Evolutionary conservation across 2,888 invertebrate species (phyloP), one percentile per base, ranked within the genome.

Genomic region (Hylaea fasciaria): DNA sequence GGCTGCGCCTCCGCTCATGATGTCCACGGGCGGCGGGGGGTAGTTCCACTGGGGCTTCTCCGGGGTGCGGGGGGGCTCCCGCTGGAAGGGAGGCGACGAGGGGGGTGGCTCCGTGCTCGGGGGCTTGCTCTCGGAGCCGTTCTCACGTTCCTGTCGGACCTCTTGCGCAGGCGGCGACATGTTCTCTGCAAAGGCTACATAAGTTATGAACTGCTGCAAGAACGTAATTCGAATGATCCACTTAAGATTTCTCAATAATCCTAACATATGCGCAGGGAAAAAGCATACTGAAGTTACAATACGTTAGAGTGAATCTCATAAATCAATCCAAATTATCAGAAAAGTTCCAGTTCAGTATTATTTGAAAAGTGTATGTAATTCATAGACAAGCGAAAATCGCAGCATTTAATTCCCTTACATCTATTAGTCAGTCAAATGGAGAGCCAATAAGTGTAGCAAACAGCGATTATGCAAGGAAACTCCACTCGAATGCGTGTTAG

Each of bases 1-100:
- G 44, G 97, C 97, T 48, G 96, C 95, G 40, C 96, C 96, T 55
- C 95, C 95, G 77, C 96, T 95, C 94, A 97, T 96, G 85, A 97
- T 94, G 89, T 97, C 97, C 16, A 92, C 90, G 14, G 93, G 91
- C 41, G 92, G 91, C 46, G 92, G 91, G 14, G 92, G 91, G 73
- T 92, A 91, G 85, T 87, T 91, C 87, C 94, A 94, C 59, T 94
- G 94, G 13, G 91, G 86, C 80, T 92, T 89, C 71, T 91, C 90
- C 0, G 91, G 90, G 28, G 91, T 91, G 67, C 91, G 88, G 10
- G 89, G 89, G 50, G 87, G 90, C 54, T 91, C 91, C 37, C 91
- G 80, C 71, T 88, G 85, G 83, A 89, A 91, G 53, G 91, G 92
- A 17, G 92, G 92, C 65, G 92, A 88, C 29, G 86, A 77, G 62